These are phyloP conservation scores for Dysidea cf. avara DNA, from an alignment of 37 sponge, comb jelly and placozoan genomes.

Conservation along the genomic window DNA sequence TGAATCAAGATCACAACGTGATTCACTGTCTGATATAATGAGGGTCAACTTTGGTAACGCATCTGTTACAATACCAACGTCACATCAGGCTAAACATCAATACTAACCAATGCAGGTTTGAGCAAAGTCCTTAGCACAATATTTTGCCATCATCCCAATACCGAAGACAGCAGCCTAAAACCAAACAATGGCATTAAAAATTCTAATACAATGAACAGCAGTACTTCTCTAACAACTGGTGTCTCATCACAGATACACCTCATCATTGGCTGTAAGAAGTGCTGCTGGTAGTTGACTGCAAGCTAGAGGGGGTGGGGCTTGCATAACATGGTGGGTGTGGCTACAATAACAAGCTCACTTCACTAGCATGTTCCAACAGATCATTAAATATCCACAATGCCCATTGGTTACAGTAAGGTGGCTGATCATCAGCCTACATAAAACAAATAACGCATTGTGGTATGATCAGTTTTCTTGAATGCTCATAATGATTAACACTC, in stretches of 20 bases:
- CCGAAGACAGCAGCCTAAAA: constrained; percentile 94
- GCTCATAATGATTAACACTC: constrained; percentile 9
- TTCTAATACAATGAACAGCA: too few species aligned
- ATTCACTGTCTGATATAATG: constrained; percentile 53
- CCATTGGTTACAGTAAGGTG: constrained; percentile 82
- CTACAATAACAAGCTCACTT: constrained; percentile 42
- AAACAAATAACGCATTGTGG: too few species aligned
- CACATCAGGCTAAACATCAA: too few species aligned
- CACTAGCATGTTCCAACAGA: constrained; percentile 87
- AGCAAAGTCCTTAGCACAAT: constrained; percentile 68
- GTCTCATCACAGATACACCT: constrained; percentile 74
- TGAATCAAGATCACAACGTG: constrained; percentile 45
- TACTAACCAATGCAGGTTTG: constrained; percentile 69
- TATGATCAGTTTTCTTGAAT: too few species aligned
- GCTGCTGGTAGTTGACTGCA: constrained; percentile 84
- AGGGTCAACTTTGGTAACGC: constrained; percentile 74
- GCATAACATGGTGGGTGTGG: background rate
- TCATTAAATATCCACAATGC: constrained; percentile 96
- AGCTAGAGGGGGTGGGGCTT: constrained; percentile 31
- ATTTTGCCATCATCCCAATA: constrained; percentile 85
- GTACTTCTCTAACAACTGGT: constrained; percentile 78
- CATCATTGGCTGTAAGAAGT: constrained; percentile 87
- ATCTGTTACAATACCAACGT: constrained; percentile 40
- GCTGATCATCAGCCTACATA: constrained; percentile 74
- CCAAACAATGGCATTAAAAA: too few species aligned